Evolutionary conservation across 2,113 vertebrate genomes (phyloP).

Genomic region (Pituophis catenifer): DNA sequence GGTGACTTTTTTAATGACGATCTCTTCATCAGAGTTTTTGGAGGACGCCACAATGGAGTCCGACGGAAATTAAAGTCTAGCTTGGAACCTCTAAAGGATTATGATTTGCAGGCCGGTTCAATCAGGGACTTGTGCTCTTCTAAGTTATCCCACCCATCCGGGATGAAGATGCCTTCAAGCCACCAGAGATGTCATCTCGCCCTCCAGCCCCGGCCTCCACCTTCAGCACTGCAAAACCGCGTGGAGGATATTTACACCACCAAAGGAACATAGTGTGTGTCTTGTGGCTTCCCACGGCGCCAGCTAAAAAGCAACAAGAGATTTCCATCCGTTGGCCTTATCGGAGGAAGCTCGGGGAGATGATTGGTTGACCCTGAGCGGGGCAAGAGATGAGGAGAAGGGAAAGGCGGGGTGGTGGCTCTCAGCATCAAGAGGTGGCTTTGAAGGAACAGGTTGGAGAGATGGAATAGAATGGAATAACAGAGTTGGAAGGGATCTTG

Average conservation of each 20-base stretch:
- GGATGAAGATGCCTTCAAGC: constrained; percentile 31
- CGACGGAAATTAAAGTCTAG: neutral
- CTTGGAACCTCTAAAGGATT: neutral
- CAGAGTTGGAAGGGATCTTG: too few relatives aligned
- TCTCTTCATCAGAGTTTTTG: neutral
- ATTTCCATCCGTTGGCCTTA: constrained; percentile 36
- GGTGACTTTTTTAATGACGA: neutral
- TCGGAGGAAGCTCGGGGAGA: constrained; percentile 39
- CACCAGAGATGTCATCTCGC: constrained; percentile 55
- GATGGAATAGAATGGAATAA: neutral
- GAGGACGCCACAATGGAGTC: neutral
- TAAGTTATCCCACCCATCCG: constrained; percentile 31
- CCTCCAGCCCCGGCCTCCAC: constrained; percentile 57
- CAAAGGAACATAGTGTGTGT: constrained; percentile 58
- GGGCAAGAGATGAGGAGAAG: neutral
- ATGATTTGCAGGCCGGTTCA: neutral
- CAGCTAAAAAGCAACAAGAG: constrained; percentile 58
- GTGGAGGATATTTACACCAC: constrained; percentile 55
- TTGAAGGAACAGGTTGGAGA: neutral
- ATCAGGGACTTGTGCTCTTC: neutral
- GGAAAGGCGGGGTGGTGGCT: neutral
- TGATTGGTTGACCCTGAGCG: constrained; percentile 40
- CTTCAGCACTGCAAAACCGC: constrained; percentile 45
- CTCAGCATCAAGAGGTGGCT: neutral
- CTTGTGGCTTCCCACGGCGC: constrained; percentile 54